Percentiles rank a stretch among this genome's conserved stretches.
Evolutionary conservation across 2,888 invertebrate species (phyloP).

Genomic region (Drosophila quinaria): DNA sequence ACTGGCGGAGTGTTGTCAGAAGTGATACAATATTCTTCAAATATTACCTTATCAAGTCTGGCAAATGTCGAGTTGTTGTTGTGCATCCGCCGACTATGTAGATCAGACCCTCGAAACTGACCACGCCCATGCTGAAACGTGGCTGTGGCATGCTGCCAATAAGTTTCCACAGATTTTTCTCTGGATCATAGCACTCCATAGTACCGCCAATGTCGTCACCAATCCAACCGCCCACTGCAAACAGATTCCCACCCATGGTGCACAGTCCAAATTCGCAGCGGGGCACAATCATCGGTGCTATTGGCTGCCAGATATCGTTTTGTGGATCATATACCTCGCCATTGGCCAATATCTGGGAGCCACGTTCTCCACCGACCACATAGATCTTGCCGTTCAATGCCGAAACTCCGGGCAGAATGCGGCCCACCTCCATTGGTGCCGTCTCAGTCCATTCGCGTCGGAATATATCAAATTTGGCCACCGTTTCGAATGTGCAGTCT

Average conservation of each 20-base stretch:
- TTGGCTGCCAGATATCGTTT: conserved; percentile 88
- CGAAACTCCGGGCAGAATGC: conserved; percentile 95
- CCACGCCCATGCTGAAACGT: conserved; percentile 96
- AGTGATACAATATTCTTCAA: not conserved
- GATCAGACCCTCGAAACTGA: conserved; percentile 89
- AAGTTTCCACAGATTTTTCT: conserved; percentile 91
- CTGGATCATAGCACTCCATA: conserved; percentile 95
- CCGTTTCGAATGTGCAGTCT: conserved; percentile 93
- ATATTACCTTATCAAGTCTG: conserved; percentile 88
- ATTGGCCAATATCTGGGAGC: conserved; percentile 94
- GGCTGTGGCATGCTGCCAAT: conserved; percentile 93
- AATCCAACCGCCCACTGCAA: conserved; percentile 97
- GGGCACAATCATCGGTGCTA: conserved; percentile 92
- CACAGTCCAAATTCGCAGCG: conserved; percentile 96
- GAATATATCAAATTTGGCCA: conserved; percentile 91
- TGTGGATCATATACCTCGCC: conserved; percentile 94
- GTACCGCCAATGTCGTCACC: conserved; percentile 95
- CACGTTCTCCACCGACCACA: conserved; percentile 96
- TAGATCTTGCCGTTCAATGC: conserved; percentile 94
- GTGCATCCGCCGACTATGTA: conserved; percentile 97
- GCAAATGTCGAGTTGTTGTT: conserved; percentile 91
- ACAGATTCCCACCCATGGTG: conserved; percentile 92
- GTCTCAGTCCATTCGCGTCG: conserved; percentile 92
- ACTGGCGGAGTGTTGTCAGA: no score
- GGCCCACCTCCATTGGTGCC: conserved; percentile 92